Evolutionary conservation across 2,888 invertebrate genomes (phyloP).

Genomic region (Chalcosyrphus nemorum): DNA sequence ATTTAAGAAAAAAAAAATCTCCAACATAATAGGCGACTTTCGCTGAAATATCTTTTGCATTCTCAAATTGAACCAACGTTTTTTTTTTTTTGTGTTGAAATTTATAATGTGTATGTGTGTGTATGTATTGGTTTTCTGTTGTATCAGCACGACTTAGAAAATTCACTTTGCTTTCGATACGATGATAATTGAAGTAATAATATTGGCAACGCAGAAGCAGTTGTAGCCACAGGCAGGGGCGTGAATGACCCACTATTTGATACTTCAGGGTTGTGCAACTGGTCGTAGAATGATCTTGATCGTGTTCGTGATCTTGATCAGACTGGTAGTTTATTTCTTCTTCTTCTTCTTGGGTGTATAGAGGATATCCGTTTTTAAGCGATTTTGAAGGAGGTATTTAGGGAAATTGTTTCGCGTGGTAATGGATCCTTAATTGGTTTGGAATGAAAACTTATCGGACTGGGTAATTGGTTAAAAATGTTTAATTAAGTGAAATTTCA

Average conservation of each 20-base stretch:
- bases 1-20: background rate
- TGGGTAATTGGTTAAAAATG: background rate
- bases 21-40: conserved; percentile 47
- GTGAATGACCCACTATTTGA: conserved; percentile 34
- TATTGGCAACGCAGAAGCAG: background rate
- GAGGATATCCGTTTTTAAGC: background rate
- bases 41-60: conserved; percentile 57
- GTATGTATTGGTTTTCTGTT: too few relatives aligned
- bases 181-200: background rate
- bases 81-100: background rate
- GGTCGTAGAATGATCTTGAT: background rate
- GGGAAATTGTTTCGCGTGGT: background rate
- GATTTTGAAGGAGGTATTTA: background rate
- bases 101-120: background rate
- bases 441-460: background rate
- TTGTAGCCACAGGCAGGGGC: background rate
- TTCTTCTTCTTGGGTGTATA: background rate
- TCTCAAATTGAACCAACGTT: conserved; percentile 8
- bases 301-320: background rate
- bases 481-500: background rate
- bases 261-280: conserved; percentile 10
- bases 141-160: conserved; percentile 38
- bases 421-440: background rate
- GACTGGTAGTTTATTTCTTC: background rate
- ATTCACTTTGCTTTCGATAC: conserved; percentile 38